Percentiles rank a stretch among this genome's conserved stretches.
Conservation (phyloP, 2,113 vertebrate genomes). For the Jacana jacana region DNA sequence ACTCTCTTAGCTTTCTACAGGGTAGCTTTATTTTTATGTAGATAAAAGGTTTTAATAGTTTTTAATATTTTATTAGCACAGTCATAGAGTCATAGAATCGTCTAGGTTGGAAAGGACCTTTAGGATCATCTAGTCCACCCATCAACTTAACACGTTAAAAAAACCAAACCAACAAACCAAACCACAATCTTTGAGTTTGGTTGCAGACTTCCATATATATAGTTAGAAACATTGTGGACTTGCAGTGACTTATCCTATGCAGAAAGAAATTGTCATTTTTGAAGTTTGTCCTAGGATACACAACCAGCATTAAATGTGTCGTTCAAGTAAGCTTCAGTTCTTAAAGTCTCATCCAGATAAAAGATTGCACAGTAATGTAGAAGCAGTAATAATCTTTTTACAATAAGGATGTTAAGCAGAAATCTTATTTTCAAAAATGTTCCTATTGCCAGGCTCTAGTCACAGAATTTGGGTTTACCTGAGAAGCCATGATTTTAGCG, state of each 20-base stretch:
- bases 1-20: background rate
- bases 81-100: too few species aligned
- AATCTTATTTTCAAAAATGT: background rate
- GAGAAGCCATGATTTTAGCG: background rate
- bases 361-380: background rate
- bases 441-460: background rate
- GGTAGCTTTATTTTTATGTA: background rate
- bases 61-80: background rate
- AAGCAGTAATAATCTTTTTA: background rate
- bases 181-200: background rate
- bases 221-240: background rate
- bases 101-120: too few species aligned
- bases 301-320: background rate
- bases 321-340: background rate
- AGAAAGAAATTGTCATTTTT: background rate
- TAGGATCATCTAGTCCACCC: too few species aligned
- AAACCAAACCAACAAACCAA: too few species aligned
- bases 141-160: too few species aligned
- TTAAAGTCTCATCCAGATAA: background rate
- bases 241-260: background rate
- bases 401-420: background rate
- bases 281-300: background rate
- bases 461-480: background rate
- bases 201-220: background rate
- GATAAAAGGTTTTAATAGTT: background rate